These are phyloP conservation scores for Rhyzopertha dominica DNA, from an alignment of 1,140 invertebrate genomes.

Conservation along the genomic window DNA sequence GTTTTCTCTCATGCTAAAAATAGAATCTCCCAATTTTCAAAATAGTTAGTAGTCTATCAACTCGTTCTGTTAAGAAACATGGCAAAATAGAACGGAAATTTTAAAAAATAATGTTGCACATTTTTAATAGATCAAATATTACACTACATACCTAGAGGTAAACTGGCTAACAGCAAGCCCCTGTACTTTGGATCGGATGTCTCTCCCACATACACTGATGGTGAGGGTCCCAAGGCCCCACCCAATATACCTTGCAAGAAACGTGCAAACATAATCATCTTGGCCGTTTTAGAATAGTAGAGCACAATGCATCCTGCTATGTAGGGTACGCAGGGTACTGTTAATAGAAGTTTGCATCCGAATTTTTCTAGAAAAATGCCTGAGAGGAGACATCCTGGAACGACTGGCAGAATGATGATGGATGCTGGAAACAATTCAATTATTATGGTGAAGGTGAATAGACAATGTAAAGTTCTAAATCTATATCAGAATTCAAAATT, in stretches of 20 bases:
- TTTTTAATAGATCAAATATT: no score
- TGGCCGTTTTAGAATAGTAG: slow-evolving; percentile 47
- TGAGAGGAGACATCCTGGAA: slow-evolving; percentile 53
- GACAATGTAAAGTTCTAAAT: slow-evolving; percentile 2
- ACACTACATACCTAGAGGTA: no score
- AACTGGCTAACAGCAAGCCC: slow-evolving; percentile 52
- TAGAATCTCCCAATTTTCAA: no score
- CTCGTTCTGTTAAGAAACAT: no score
- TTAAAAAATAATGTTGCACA: no score
- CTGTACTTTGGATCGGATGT: slow-evolving; percentile 53
- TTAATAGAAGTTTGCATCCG: slow-evolving; percentile 59
- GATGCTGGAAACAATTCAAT: slow-evolving; percentile 47
- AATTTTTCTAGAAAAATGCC: slow-evolving; percentile 60
- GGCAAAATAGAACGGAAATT: no score
- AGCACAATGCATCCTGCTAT: slow-evolving; percentile 64
- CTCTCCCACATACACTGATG: slow-evolving; percentile 47
- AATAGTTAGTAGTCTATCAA: no score
- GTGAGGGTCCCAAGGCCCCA: slow-evolving; percentile 29
- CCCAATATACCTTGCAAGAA: slow-evolving; percentile 59
- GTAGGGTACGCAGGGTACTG: slow-evolving; percentile 56
- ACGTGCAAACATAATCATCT: slow-evolving; percentile 57
- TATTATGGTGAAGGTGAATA: slow-evolving; percentile 44
- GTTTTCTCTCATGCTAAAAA: no score
- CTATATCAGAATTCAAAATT: background rate
- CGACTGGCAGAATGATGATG: slow-evolving; percentile 56